Percentiles rank a stretch among this genome's conserved stretches.
These are phyloP conservation scores for Folsomia manolachei DNA, from an alignment of 2,888 invertebrate genomes.

Conservation along the genomic window DNA sequence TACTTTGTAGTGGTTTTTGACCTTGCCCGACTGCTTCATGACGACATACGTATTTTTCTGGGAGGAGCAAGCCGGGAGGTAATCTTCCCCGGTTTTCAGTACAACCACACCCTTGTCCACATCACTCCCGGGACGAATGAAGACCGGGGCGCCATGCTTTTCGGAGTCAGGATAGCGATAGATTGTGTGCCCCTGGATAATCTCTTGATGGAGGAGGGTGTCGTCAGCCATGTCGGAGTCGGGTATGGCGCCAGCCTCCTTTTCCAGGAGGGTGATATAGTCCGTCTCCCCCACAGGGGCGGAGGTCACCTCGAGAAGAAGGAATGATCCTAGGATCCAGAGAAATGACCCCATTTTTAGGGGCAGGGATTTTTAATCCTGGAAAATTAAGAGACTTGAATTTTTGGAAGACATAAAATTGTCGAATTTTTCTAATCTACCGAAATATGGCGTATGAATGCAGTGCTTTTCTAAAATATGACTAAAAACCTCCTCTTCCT, in stretches of 20 bases:
- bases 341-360: too few relatives aligned
- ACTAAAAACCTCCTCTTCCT: too few relatives aligned
- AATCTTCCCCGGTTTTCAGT: slow-evolving; percentile 7
- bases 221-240: not conserved
- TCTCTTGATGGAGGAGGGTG: not conserved
- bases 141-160: not conserved
- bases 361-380: too few relatives aligned
- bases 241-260: not conserved
- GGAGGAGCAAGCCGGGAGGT: not conserved
- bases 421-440: too few relatives aligned
- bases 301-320: not conserved
- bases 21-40: not conserved
- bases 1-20: not conserved
- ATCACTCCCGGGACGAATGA: not conserved
- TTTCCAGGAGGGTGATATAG: not conserved
- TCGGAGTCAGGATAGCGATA: not conserved
- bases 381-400: too few relatives aligned
- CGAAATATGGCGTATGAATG: too few relatives aligned
- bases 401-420: too few relatives aligned
- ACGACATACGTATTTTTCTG: slow-evolving; percentile 5
- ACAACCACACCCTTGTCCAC: slow-evolving; percentile 8
- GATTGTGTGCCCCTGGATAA: not conserved
- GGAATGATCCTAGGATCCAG: too few relatives aligned
- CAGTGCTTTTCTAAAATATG: too few relatives aligned
- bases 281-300: not conserved